A percentile compares a stretch with the other conserved stretches of the same genome.
These are phyloP conservation scores for Shinisaurus crocodilurus DNA, from an alignment of 2,113 vertebrate genomes.

Conservation along the genomic window DNA sequence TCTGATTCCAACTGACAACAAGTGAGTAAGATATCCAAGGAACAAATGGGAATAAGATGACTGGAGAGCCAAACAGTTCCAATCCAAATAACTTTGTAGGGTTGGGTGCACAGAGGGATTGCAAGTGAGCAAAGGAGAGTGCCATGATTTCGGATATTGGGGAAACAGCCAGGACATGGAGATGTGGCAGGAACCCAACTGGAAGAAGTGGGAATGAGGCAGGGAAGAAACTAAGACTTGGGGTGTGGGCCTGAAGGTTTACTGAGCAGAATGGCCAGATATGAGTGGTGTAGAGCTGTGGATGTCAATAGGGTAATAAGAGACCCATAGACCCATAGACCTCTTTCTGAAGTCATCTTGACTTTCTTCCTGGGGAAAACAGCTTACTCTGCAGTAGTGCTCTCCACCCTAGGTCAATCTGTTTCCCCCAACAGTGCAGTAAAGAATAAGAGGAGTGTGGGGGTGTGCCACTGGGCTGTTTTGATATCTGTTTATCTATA, in stretches of 20 bases:
- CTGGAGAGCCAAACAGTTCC: neutral
- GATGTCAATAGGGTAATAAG: neutral
- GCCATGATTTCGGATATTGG: neutral
- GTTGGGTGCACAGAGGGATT: neutral
- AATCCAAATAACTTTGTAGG: too few relatives aligned
- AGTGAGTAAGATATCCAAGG: neutral
- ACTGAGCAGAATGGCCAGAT: neutral
- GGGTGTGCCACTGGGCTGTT: too few relatives aligned
- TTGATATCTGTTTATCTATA: too few relatives aligned
- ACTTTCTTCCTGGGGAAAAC: too few relatives aligned
- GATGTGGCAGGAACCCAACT: neutral
- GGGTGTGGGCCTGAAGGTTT: too few relatives aligned
- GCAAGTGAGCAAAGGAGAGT: neutral
- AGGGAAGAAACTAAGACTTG: neutral
- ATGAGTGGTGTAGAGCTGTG: neutral
- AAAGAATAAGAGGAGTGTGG: too few relatives aligned
- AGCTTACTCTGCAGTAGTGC: too few relatives aligned
- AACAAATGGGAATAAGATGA: neutral
- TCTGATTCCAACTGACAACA: neutral
- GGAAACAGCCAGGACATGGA: neutral
- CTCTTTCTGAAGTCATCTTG: too few relatives aligned
- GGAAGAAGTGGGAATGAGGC: neutral
- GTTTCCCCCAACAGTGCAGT: too few relatives aligned
- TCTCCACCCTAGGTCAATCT: too few relatives aligned
- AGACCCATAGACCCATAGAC: too few relatives aligned